Conservation (phyloP, 2,888 invertebrate genomes). For the Phyllotreta cruciferae region DNA sequence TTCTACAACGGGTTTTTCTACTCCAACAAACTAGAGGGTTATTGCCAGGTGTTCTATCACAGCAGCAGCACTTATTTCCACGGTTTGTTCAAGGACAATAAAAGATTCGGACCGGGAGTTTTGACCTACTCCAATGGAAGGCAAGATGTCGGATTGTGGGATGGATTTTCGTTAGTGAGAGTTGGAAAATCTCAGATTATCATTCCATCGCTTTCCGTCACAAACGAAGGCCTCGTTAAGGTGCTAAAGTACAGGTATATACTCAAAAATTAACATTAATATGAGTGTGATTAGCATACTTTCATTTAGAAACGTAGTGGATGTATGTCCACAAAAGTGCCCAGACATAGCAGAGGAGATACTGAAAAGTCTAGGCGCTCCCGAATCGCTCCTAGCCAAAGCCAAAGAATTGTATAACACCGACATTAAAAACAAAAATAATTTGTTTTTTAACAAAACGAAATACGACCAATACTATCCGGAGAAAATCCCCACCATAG, state of each 20-base stretch:
- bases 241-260: slow-evolving; percentile 49
- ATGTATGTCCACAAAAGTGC: slow-evolving; percentile 39
- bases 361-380: slow-evolving; percentile 42
- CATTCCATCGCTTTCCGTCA: slow-evolving; percentile 51
- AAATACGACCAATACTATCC: slow-evolving; percentile 50
- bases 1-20: slow-evolving; percentile 45
- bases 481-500: slow-evolving; percentile 49
- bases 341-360: slow-evolving; percentile 43
- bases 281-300: too few relatives aligned
- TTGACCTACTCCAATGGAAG: slow-evolving; percentile 58
- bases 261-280: too few relatives aligned
- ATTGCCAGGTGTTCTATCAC: slow-evolving; percentile 62
- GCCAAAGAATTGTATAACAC: slow-evolving; percentile 48
- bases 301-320: slow-evolving; percentile 45
- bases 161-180: slow-evolving; percentile 60
- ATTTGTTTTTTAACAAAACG: slow-evolving; percentile 52
- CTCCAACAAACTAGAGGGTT: slow-evolving; percentile 20
- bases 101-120: slow-evolving; percentile 67
- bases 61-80: slow-evolving; percentile 59
- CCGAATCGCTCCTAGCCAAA: slow-evolving; percentile 39
- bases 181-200: slow-evolving; percentile 49
- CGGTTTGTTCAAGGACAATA: slow-evolving; percentile 64
- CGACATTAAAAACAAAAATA: slow-evolving; percentile 49
- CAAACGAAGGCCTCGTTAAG: slow-evolving; percentile 48
- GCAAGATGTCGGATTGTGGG: slow-evolving; percentile 67